phyloP scores from a whole-genome alignment of 2,888 invertebrate genomes.

The Sinodicranocentrus sp. region DNA sequence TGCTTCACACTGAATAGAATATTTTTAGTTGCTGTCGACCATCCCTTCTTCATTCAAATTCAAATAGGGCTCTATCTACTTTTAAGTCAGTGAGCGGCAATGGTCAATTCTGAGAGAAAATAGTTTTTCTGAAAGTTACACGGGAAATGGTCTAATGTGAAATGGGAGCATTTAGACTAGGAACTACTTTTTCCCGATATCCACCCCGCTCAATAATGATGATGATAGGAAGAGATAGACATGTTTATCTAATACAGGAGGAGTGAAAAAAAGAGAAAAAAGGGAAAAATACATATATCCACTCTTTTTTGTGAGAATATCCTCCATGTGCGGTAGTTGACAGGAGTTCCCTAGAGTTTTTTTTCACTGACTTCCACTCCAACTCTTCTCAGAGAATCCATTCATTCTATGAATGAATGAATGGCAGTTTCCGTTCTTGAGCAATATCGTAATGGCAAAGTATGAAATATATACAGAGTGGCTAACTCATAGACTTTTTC shows the following conservation, averaged over 20 bases:
- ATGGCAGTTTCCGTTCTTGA: constrained; percentile 60
- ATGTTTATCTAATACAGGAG: constrained; percentile 45
- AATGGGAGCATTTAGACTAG: background rate
- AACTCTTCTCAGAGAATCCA: constrained; percentile 41
- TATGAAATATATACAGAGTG: constrained; percentile 36
- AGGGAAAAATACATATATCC: constrained; percentile 21
- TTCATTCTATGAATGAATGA: constrained; percentile 37
- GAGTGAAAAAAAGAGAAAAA: background rate
- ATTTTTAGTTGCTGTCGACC: background rate
- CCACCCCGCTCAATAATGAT: constrained; percentile 25
- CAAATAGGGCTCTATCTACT: constrained; percentile 31
- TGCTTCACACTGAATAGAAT: constrained; percentile 15
- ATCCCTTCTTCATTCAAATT: constrained; percentile 33
- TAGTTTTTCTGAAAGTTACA: no score
- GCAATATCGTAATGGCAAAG: constrained; percentile 55
- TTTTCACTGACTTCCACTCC: constrained; percentile 48
- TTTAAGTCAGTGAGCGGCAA: constrained; percentile 59
- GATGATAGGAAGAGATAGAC: constrained; percentile 34
- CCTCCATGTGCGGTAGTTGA: constrained; percentile 40
- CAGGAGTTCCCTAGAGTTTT: constrained; percentile 61
- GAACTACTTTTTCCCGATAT: no score
- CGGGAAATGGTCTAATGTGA: constrained; percentile 3
- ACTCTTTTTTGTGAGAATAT: constrained; percentile 33
- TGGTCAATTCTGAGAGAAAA: constrained; percentile 55
- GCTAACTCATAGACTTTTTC: background rate